Conservation (phyloP, 2,797 vertebrate genomes). For the Pampus argenteus region DNA sequence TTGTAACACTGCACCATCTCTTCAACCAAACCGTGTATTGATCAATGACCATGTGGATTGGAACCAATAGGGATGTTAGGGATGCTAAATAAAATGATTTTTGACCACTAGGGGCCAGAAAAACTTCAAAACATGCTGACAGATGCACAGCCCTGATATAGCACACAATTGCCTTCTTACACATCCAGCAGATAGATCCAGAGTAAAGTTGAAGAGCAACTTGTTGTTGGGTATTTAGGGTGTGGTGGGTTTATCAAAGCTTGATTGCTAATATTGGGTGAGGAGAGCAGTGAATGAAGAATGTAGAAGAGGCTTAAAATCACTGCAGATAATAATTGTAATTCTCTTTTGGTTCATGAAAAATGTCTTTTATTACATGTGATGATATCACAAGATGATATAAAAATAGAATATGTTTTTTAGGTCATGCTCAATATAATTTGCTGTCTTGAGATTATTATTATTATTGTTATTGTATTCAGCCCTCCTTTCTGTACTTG, state of each 20-base stretch:
- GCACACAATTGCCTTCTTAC: neutral
- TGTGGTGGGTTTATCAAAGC: neutral
- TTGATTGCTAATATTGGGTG: neutral
- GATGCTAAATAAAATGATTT: slow-evolving; percentile 1
- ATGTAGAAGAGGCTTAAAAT: neutral
- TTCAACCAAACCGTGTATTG: neutral
- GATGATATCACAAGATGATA: neutral
- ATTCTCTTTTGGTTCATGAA: neutral
- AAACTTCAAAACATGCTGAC: no score
- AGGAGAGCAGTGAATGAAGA: neutral
- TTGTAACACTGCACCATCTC: neutral
- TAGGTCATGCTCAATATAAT: no score
- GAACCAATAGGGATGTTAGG: no score
- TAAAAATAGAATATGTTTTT: neutral
- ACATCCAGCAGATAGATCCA: neutral
- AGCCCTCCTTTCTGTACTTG: neutral
- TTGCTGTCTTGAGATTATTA: no score
- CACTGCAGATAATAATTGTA: neutral
- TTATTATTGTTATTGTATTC: no score
- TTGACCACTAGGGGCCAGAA: neutral
- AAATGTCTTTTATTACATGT: neutral
- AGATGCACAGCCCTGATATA: no score
- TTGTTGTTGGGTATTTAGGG: neutral
- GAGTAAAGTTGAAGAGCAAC: neutral
- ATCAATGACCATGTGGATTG: slow-evolving; percentile 8